These are phyloP conservation scores for Leptopterna dolabrata DNA, from an alignment of 2,888 invertebrate genomes.

Conservation along the genomic window DNA sequence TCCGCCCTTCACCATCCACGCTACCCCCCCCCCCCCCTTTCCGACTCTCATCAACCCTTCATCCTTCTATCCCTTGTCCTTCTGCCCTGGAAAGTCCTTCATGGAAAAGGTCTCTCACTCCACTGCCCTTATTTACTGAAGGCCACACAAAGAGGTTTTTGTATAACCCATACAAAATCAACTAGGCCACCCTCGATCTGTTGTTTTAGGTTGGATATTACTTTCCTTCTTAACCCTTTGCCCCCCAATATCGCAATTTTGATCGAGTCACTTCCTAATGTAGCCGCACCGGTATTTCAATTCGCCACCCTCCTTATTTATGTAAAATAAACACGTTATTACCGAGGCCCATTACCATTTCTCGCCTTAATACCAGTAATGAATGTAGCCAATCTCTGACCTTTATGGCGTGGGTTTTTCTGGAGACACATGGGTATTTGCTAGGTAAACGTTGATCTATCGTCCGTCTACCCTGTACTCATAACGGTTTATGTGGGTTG, in stretches of 20 bases:
- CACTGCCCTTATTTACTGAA: neutral
- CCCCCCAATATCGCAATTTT: neutral
- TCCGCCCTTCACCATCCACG: neutral
- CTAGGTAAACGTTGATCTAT: neutral
- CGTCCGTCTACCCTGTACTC: neutral
- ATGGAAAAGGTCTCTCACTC: neutral
- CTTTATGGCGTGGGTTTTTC: neutral
- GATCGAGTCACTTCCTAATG: neutral
- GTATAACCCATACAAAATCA: constrained; percentile 1
- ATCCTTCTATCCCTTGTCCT: neutral
- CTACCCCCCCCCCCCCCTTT: too few relatives aligned
- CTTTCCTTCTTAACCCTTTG: neutral
- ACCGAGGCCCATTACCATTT: neutral
- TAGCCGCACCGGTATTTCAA: neutral
- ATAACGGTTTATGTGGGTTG: too few relatives aligned
- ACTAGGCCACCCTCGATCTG: neutral
- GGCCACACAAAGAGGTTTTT: neutral
- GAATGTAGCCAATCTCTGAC: neutral
- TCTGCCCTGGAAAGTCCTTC: neutral
- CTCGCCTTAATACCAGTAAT: neutral
- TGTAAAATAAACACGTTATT: neutral
- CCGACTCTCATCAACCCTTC: too few relatives aligned
- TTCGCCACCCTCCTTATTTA: neutral
- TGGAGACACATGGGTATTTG: neutral
- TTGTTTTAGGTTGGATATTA: neutral